Base-by-base conservation (phyloP, 1,140 invertebrate genomes). In the Pogonus chalceus region DNA sequence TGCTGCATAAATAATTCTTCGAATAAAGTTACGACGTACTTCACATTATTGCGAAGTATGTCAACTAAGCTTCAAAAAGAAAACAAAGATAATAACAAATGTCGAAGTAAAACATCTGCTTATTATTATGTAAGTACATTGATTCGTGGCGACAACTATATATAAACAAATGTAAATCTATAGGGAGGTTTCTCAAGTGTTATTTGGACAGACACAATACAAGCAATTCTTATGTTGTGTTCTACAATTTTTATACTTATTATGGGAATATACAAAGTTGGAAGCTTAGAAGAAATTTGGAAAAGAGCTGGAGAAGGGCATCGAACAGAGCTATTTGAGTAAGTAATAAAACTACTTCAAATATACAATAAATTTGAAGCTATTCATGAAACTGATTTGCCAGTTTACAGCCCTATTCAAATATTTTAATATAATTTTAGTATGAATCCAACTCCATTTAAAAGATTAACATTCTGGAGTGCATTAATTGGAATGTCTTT, bases 381-480 rank as follows among this genome's bases (percentile, higher is more conserved):
- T 43, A 10, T 43, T 12, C 4, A 12, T 43, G 37, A 12, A 10
- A 18, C 18, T 43, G 37, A n/a, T n/a, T n/a, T n/a, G n/a, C n/a
- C n/a, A n/a, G n/a, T n/a, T n/a, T n/a, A n/a, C n/a, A n/a, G n/a
- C n/a, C n/a, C n/a, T 18, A 43, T 43, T 16, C 9, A 23, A 20
- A 20, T 39, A 24, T 58, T 57, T 51, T 16, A 18, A 58, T n/a
- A n/a, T n/a, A n/a, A n/a, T 54, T 54, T 24, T 56, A 90, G 87
- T 56, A 80, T 82, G 59, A 79, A 84, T 67, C 76, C 79, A n/a
- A 83, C 84, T 69, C 88, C 88, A 12, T 76, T 81, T 1, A 79
- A 81, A 0, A 76, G 90, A 18, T 88, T 92, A 63, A 87, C 88
- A 1, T 74, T 90, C 10, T 92, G 90, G 88, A 80, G 81, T 7